Base-by-base conservation (phyloP, 2,113 vertebrate species). In the Lepisosteus oculatus region DNA sequence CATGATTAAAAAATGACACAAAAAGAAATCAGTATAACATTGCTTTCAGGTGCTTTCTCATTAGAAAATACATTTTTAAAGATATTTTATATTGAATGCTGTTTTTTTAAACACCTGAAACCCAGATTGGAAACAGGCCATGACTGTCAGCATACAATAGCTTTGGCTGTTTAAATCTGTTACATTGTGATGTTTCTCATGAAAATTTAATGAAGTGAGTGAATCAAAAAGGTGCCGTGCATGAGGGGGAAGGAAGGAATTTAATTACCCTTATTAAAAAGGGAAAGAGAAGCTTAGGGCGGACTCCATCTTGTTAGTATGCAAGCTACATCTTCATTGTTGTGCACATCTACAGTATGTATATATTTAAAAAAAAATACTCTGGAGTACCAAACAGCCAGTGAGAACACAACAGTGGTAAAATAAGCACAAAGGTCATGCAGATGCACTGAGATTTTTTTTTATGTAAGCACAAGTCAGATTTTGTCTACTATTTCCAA, bases 51-150 rank as follows among this genome's bases (percentile, higher is more conserved):
- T 47, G 14, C 66, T 65, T 71, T 84, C 66, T 82, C 82, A 76
- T 90, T 88, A 84, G 83, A 88, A 85, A 84, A 85, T 79, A 77
- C 74, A 83, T 90, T 87, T 81, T 89, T 86, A 13, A 0, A 11
- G 85, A 83, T 69, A 17, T 87, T 88, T 87, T 88, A 78, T 83
- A 71, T 84, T 77, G 80, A 88, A 81, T 88, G 75, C 80, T 82
- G 64, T 80, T 93, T 93, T 92, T 92, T 89, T 14, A 94, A 90
- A 93, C 92, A 94, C 89, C 92, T 93, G 91, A 93, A 89, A 93
- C 85, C 83, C 83, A 84, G 84, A 82, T 92, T 94, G 94, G 92
- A 90, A 87, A 86, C 68, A 80, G 86, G 84, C 86, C 87, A 85
- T 81, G 81, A 69, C 85, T 89, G 85, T 89, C 88, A 92, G 84